Evolutionary conservation across 2,888 invertebrate species (phyloP).

Genomic region (Drosophila bunnanda): DNA sequence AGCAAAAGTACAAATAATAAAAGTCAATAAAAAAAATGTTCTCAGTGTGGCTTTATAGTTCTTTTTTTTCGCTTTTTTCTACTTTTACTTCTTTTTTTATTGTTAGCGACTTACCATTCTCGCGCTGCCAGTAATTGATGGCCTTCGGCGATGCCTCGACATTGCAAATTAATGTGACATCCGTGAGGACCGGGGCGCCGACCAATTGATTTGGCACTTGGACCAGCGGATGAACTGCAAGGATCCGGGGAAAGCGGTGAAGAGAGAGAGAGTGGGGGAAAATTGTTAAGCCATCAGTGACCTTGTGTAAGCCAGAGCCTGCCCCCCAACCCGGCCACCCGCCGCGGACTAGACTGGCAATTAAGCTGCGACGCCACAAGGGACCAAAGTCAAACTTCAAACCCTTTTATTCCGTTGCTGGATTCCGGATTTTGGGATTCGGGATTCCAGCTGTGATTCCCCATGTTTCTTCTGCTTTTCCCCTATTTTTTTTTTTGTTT

Average conservation of each 20-base stretch:
- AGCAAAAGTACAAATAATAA: not conserved
- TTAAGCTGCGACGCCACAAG: conserved; percentile 33
- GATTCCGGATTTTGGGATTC: not conserved
- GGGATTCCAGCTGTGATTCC: conserved; percentile 33
- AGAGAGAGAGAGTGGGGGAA: conserved; percentile 5
- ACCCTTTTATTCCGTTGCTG: conserved; percentile 23
- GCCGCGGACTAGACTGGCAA: conserved; percentile 39
- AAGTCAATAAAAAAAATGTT: conserved; percentile 16
- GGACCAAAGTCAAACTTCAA: conserved; percentile 37
- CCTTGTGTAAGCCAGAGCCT: conserved; percentile 26
- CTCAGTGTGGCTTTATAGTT: conserved; percentile 6
- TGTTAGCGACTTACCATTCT: conserved; percentile 88
- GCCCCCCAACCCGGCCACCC: not conserved
- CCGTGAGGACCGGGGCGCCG: conserved; percentile 93
- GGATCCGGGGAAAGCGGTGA: conserved; percentile 23
- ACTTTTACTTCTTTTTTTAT: not conserved
- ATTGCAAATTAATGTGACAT: conserved; percentile 93
- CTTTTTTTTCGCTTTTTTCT: not conserved
- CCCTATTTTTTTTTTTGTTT: not conserved
- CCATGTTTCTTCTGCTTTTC: not conserved
- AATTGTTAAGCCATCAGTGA: conserved; percentile 42
- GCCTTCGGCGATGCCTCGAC: conserved; percentile 97
- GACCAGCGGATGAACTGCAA: conserved; percentile 94
- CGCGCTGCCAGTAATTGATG: conserved; percentile 97
- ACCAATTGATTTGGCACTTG: conserved; percentile 97